Evolutionary conservation across 2,113 vertebrate species (phyloP), one percentile per base, ranked within the genome.

Genomic region (Python bivittatus): DNA sequence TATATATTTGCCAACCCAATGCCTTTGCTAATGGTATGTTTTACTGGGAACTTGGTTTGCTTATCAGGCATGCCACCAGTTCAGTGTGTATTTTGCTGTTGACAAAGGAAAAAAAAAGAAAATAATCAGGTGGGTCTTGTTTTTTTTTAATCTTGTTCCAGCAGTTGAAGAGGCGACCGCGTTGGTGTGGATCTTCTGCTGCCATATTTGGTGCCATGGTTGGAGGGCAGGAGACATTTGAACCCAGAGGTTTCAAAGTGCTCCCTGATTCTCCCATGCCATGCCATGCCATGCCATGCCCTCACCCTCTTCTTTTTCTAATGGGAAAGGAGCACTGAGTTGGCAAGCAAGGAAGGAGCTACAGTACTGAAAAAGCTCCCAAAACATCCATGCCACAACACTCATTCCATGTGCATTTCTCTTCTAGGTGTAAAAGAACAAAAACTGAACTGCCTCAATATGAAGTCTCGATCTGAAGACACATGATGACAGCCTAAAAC

Each of bases 401-500:
- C 2, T 79, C 22, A 13, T 61, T 15, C 8, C 13, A 48, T 54
- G 12, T 33, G 9, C 48, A 96, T 95, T 96, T 96, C 86, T 79
- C 53, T 57, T 92, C 79, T 89, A 92, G 1, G 94, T 52, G 89
- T 95, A 91, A 90, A 53, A 96, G 88, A 95, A n/a, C 20, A 95
- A 96, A 96, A 94, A 91, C 95, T 94, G 94, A 92, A 93, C 96
- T 95, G 93, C 94, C 96, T 97, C 95, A 97, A 95, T 96, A 95
- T 95, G 96, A 95, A 96, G 93, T 92, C 95, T 88, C 60, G 42
- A 94, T 94, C 92, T 97, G 95, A 96, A 94, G 95, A 95, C 94
- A 95, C 79, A 96, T 97, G 95, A 68, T 68, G 15, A 79, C 68
- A 96, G 96, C 92, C 94, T 95, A 93, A 96, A 95, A 95, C 94